These are phyloP conservation scores for Psilanteris sp. DNA, from an alignment of 1,140 invertebrate genomes.

Conservation along the genomic window DNA sequence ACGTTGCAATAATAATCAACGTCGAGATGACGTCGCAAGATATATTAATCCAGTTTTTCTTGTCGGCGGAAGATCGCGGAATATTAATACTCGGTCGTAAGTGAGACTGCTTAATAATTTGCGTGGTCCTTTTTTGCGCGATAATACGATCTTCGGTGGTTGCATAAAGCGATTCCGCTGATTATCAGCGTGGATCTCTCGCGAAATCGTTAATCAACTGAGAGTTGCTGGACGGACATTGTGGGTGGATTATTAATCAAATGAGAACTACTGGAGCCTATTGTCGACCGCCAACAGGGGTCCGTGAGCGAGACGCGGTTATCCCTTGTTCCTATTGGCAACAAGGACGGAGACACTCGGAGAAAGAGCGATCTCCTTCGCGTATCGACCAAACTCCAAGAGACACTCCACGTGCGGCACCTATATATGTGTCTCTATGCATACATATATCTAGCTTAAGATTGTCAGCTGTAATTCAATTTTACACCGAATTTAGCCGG, in stretches of 20 bases:
- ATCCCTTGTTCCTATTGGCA: slow-evolving; percentile 12
- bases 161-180: slow-evolving; percentile 26
- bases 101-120: slow-evolving; percentile 5
- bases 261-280: slow-evolving; percentile 77
- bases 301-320: slow-evolving; percentile 55
- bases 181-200: slow-evolving; percentile 33
- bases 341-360: slow-evolving; percentile 32
- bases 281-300: slow-evolving; percentile 55
- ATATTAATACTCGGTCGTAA: too few species aligned
- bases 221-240: slow-evolving; percentile 75
- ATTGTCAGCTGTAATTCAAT: too few species aligned
- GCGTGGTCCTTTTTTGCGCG: slow-evolving; percentile 2
- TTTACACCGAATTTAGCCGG: too few species aligned
- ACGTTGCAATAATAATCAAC: too few species aligned
- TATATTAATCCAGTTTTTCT: too few species aligned
- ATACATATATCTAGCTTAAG: too few species aligned
- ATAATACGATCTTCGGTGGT: slow-evolving; percentile 15
- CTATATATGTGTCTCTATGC: slow-evolving; percentile 6
- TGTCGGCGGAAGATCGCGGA: too few species aligned
- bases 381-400: slow-evolving; percentile 60
- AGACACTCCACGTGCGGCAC: slow-evolving; percentile 49
- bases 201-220: slow-evolving; percentile 76
- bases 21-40: too few species aligned
- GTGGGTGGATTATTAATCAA: slow-evolving; percentile 79
- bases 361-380: slow-evolving; percentile 47